A percentile compares a stretch with the other conserved stretches of the same genome.
Conservation (phyloP, 1,140 invertebrate species). For the Daktulosphaira vitifoliae region DNA sequence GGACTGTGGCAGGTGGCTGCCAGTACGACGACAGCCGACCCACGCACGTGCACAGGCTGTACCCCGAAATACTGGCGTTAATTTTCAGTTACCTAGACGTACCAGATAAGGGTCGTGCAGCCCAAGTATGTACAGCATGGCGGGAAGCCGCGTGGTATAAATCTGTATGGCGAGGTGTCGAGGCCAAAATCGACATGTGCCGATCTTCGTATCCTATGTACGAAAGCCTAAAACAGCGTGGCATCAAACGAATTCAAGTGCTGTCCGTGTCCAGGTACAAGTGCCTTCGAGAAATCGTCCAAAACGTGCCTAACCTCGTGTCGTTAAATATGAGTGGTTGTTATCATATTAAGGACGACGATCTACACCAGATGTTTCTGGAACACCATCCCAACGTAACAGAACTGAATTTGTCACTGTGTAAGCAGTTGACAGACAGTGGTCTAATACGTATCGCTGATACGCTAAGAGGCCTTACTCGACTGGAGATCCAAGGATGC, state of each 20-base stretch:
- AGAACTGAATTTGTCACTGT: slow-evolving; percentile 77
- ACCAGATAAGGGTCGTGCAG: slow-evolving; percentile 71
- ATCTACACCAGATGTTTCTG: slow-evolving; percentile 70
- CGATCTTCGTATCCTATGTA: slow-evolving; percentile 50
- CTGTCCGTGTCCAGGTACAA: slow-evolving; percentile 61
- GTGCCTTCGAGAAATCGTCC: slow-evolving; percentile 76
- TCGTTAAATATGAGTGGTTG: slow-evolving; percentile 85
- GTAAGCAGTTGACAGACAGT: slow-evolving; percentile 87
- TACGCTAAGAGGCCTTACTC: slow-evolving; percentile 76
- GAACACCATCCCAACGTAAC: slow-evolving; percentile 63
- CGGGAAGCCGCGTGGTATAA: slow-evolving; percentile 83
- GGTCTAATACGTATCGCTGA: slow-evolving; percentile 74
- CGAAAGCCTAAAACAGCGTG: slow-evolving; percentile 67
- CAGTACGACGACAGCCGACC: slow-evolving; percentile 27
- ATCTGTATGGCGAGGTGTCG: slow-evolving; percentile 85
- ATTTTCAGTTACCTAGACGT: slow-evolving; percentile 87
- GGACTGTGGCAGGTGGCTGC: background rate
- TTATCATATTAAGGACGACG: slow-evolving; percentile 80
- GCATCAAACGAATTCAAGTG: slow-evolving; percentile 81
- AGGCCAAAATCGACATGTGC: slow-evolving; percentile 79
- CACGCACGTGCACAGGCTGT: slow-evolving; percentile 77
- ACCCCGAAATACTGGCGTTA: slow-evolving; percentile 83
- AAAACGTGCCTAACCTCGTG: slow-evolving; percentile 74
- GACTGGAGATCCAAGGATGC: slow-evolving; percentile 81
- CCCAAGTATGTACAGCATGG: slow-evolving; percentile 84